Evolutionary conservation across 1,140 invertebrate genomes (phyloP).

Genomic region (Halictus rubicundus): DNA sequence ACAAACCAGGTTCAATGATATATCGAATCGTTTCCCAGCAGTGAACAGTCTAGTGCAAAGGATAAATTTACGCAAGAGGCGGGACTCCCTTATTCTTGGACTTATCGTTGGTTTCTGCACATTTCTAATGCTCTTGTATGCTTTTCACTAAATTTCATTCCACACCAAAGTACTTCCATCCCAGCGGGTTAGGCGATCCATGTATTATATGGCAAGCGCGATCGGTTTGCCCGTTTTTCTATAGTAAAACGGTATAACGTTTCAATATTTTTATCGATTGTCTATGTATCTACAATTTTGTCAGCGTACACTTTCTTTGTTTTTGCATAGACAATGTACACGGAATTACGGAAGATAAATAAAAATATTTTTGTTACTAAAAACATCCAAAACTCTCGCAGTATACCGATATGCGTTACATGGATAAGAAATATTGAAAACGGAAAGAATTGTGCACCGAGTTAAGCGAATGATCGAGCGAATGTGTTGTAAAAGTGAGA

Average conservation of each 20-base stretch:
- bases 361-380: not conserved
- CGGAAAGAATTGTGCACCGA: not conserved
- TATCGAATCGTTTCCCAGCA: slow-evolving; percentile 94
- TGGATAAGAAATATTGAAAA: slow-evolving; percentile 9
- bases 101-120: slow-evolving; percentile 92
- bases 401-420: slow-evolving; percentile 4
- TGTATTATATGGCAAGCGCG: slow-evolving; percentile 29
- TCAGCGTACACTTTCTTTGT: too few species aligned
- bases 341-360: not conserved
- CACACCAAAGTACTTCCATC: slow-evolving; percentile 59
- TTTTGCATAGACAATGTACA: too few species aligned
- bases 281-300: too few species aligned
- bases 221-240: not conserved
- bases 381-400: not conserved
- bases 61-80: slow-evolving; percentile 94
- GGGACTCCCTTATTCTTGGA: slow-evolving; percentile 95
- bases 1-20: slow-evolving; percentile 95
- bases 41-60: slow-evolving; percentile 95
- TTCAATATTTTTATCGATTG: too few species aligned
- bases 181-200: not conserved
- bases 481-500: slow-evolving; percentile 10
- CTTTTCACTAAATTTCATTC: slow-evolving; percentile 84
- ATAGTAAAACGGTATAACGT: too few species aligned
- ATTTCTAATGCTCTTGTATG: slow-evolving; percentile 92
- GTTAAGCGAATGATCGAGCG: slow-evolving; percentile 26